A percentile compares a stretch with the other conserved stretches of the same genome.
Evolutionary conservation across 2,888 invertebrate genomes (phyloP).

Genomic region (Hirtodrosophila alboralis): DNA sequence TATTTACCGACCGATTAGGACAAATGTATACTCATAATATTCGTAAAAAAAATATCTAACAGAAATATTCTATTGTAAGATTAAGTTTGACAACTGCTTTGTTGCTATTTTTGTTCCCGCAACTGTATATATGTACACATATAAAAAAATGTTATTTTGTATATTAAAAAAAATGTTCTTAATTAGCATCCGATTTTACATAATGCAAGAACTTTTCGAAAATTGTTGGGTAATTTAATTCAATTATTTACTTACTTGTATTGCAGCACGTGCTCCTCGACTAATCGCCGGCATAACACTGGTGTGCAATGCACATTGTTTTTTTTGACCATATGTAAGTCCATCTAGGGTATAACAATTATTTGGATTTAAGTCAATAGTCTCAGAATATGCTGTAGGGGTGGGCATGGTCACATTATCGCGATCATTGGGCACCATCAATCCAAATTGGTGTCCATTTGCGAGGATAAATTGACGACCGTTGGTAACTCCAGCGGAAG

Average conservation of each 20-base stretch:
- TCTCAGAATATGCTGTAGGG: constrained; percentile 80
- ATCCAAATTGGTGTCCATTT: constrained; percentile 67
- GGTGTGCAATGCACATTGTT: constrained; percentile 82
- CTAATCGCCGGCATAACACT: constrained; percentile 84
- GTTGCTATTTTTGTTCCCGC: too few relatives aligned
- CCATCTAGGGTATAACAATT: constrained; percentile 82
- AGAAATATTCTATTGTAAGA: too few relatives aligned
- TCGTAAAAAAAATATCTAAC: too few relatives aligned
- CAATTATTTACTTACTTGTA: constrained; percentile 81
- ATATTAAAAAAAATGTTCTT: too few relatives aligned
- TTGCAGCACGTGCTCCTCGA: constrained; percentile 83
- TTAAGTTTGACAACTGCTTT: too few relatives aligned
- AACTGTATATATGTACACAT: too few relatives aligned
- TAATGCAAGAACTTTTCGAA: too few relatives aligned
- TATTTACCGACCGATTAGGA: too few relatives aligned
- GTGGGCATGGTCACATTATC: constrained; percentile 62
- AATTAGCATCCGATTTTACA: too few relatives aligned
- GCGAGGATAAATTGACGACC: constrained; percentile 78
- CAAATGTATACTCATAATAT: too few relatives aligned
- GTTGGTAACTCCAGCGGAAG: constrained; percentile 66
- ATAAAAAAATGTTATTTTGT: too few relatives aligned
- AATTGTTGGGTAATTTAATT: neutral
- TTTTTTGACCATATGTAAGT: constrained; percentile 82
- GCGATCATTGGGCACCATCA: constrained; percentile 50
- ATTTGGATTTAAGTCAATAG: constrained; percentile 83